Percentiles rank a stretch among this genome's conserved stretches.
Evolutionary conservation across 2,888 invertebrate genomes (phyloP).

Genomic region (Proisotoma minuta): DNA sequence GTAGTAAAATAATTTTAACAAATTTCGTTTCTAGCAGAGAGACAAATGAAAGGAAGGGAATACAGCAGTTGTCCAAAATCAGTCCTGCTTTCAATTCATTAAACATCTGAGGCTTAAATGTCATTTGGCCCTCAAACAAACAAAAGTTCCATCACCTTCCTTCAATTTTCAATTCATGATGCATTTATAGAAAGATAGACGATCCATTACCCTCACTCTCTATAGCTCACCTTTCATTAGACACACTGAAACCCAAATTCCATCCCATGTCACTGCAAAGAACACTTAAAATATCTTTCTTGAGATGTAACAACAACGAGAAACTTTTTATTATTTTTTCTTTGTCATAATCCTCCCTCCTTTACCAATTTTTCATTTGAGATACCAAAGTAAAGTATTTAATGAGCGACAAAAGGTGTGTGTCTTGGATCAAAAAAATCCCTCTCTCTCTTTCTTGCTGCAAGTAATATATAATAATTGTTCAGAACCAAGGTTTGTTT

Average conservation of each 20-base stretch:
- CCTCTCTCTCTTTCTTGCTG: too few relatives aligned
- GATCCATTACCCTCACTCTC: conserved; percentile 18
- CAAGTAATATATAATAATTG: too few relatives aligned
- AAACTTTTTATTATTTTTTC: not conserved
- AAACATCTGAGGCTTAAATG: too few relatives aligned
- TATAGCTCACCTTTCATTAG: too few relatives aligned
- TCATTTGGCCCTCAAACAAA: conserved; percentile 12
- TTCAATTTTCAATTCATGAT: conserved; percentile 13
- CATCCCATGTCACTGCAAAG: not conserved
- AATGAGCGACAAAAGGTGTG: not conserved
- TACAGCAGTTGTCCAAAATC: too few relatives aligned
- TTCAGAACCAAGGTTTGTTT: not conserved
- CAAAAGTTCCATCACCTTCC: conserved; percentile 22
- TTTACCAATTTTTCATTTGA: not conserved
- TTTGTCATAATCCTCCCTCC: not conserved
- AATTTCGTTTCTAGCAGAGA: too few relatives aligned
- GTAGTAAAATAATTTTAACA: too few relatives aligned
- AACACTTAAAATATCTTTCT: conserved; percentile 4
- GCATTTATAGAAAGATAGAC: conserved; percentile 9
- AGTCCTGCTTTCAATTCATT: conserved; percentile 22
- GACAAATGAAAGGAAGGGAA: too few relatives aligned
- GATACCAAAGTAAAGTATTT: not conserved
- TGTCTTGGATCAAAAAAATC: too few relatives aligned
- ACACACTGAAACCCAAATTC: not conserved
- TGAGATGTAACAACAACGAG: not conserved